phyloP scores from a whole-genome alignment of 2,888 invertebrate genomes.

The Lasioglossum lativentre region DNA sequence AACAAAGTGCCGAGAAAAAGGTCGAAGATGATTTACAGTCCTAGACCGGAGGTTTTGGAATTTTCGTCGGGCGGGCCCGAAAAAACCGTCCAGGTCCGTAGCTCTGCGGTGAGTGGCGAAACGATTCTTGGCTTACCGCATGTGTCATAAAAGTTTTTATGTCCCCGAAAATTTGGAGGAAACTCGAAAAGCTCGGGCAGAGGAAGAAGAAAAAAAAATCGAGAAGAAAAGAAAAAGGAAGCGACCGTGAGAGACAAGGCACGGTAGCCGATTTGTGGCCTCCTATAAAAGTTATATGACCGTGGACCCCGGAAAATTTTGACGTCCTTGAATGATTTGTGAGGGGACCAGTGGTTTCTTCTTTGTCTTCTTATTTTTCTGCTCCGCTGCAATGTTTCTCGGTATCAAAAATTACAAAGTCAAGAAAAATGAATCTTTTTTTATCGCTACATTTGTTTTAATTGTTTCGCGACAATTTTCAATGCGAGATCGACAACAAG shows the following conservation, averaged over 20 bases:
- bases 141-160: constrained; percentile 61
- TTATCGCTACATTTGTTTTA: too few relatives aligned
- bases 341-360: constrained; percentile 31
- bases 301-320: constrained; percentile 31
- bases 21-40: constrained; percentile 55
- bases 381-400: neutral
- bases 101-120: constrained; percentile 61
- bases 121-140: constrained; percentile 68
- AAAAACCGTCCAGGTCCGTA: constrained; percentile 28
- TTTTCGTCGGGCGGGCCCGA: too few relatives aligned
- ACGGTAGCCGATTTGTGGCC: constrained; percentile 64
- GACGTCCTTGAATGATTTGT: constrained; percentile 51
- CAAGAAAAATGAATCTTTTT: too few relatives aligned
- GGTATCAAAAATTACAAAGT: neutral
- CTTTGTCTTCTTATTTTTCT: neutral
- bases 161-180: constrained; percentile 36
- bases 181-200: constrained; percentile 2
- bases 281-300: constrained; percentile 70
- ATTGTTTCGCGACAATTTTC: too few relatives aligned
- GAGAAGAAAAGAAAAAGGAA: constrained; percentile 16
- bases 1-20: constrained; percentile 17
- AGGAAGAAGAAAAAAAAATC: neutral
- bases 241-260: constrained; percentile 16
- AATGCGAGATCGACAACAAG: too few relatives aligned
- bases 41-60: constrained; percentile 4